phyloP scores from a whole-genome alignment of 30 jellyfish, hydroid and myxozoan genomes.

The Aurelia coerulea region DNA sequence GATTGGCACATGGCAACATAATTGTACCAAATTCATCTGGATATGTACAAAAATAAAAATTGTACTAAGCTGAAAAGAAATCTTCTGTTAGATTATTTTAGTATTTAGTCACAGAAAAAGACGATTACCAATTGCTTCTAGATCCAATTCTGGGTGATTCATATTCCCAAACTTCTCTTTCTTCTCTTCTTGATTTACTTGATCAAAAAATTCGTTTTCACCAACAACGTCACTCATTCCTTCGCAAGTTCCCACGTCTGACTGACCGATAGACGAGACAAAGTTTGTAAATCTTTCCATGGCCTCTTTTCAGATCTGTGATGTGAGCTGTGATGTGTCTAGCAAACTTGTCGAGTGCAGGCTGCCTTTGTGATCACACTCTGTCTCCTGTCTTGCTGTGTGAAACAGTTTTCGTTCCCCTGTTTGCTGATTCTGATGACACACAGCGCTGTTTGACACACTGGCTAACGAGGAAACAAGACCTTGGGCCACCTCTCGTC shows the following conservation, averaged over 20 bases:
- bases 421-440: conserved; percentile 14
- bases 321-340: neutral
- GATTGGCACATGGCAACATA: too few species aligned
- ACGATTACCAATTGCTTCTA: conserved; percentile 52
- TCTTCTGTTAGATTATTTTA: too few species aligned
- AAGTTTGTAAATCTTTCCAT: conserved; percentile 50
- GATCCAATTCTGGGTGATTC: conserved; percentile 30
- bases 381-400: conserved; percentile 73
- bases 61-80: too few species aligned
- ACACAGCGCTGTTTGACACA: conserved; percentile 1
- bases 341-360: conserved; percentile 60
- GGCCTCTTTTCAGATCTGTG: conserved; percentile 55
- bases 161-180: neutral
- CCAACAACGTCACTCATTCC: conserved; percentile 12
- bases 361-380: conserved; percentile 24
- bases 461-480: conserved; percentile 3
- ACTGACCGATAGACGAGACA: conserved; percentile 41
- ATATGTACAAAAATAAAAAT: too few species aligned
- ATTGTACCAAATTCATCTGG: too few species aligned
- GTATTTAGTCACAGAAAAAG: too few species aligned
- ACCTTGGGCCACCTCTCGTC: neutral
- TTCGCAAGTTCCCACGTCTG: conserved; percentile 13
- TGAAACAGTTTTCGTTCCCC: conserved; percentile 23
- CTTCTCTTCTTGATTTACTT: conserved; percentile 4
- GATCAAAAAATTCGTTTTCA: conserved; percentile 28